phyloP scores from a whole-genome alignment of 2,113 vertebrate species.

The Tenrec ecaudatus region DNA sequence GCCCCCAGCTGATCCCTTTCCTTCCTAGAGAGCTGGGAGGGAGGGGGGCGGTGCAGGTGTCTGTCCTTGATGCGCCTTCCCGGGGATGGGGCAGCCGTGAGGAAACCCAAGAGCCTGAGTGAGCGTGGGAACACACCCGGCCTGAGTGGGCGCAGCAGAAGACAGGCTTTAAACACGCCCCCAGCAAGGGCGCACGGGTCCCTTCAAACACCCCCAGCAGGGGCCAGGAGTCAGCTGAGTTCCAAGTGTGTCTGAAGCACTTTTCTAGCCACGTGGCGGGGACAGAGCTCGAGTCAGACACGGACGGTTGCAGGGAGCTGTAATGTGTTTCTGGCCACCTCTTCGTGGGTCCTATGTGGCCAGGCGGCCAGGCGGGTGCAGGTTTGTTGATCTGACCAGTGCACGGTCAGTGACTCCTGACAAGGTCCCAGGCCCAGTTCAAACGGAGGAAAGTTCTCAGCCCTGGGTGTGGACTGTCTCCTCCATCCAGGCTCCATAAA shows the following conservation, averaged over 20 bases:
- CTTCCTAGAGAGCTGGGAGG: neutral
- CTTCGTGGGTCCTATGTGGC: neutral
- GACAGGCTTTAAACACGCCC: neutral
- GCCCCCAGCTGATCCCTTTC: too few relatives aligned
- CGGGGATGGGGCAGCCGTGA: neutral
- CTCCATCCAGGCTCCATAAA: conserved; percentile 35
- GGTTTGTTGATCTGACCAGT: neutral
- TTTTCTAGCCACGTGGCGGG: conserved; percentile 27
- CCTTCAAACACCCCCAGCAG: too few relatives aligned
- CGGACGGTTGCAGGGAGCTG: neutral
- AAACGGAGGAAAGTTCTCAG: conserved; percentile 7
- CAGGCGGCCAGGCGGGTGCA: neutral
- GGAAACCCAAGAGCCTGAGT: neutral
- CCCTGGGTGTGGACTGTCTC: neutral
- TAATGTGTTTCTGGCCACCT: conserved; percentile 7
- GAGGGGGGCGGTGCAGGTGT: neutral
- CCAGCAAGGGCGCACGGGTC: too few relatives aligned
- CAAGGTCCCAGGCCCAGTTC: neutral
- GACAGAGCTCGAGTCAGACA: conserved; percentile 39
- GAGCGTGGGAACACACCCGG: conserved; percentile 22
- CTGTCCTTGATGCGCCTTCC: conserved; percentile 30
- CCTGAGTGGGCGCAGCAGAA: conserved; percentile 12
- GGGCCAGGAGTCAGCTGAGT: too few relatives aligned
- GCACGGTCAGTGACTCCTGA: neutral
- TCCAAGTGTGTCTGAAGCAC: neutral